Evolutionary conservation across 2,888 invertebrate genomes (phyloP).

Genomic region (Rhyacophila evoluta): DNA sequence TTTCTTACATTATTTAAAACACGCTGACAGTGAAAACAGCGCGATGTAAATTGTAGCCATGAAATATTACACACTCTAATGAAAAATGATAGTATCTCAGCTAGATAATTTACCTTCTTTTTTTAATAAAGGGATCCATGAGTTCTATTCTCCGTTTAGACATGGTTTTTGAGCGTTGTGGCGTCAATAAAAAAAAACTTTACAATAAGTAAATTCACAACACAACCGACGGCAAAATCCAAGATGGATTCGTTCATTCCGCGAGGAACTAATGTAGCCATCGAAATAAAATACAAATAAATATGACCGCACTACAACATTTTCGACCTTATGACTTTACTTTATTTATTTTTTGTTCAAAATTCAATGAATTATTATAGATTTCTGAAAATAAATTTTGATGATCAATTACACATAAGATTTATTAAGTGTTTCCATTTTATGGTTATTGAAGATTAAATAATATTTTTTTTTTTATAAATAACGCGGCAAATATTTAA

Average conservation of each 20-base stretch:
- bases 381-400: too few relatives aligned
- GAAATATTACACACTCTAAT: neutral
- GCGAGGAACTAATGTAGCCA: neutral
- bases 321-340: too few relatives aligned
- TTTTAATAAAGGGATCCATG: constrained; percentile 84
- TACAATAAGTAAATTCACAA: neutral
- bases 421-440: too few relatives aligned
- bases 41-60: neutral
- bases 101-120: constrained; percentile 72
- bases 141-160: constrained; percentile 74
- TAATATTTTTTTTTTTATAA: too few relatives aligned
- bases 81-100: constrained; percentile 1
- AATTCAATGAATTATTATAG: too few relatives aligned
- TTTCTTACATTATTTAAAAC: constrained; percentile 1
- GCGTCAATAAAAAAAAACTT: neutral
- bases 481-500: too few relatives aligned
- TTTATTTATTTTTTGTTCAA: too few relatives aligned
- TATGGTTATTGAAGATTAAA: too few relatives aligned
- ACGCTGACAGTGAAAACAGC: constrained; percentile 36
- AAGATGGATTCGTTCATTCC: neutral
- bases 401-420: too few relatives aligned
- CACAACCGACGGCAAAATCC: neutral
- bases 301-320: too few relatives aligned
- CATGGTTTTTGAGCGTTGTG: constrained; percentile 2
- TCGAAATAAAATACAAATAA: too few relatives aligned